These are phyloP conservation scores for Pseudomyrmex cubaensis DNA, from an alignment of 1,140 invertebrate genomes.

Conservation along the genomic window DNA sequence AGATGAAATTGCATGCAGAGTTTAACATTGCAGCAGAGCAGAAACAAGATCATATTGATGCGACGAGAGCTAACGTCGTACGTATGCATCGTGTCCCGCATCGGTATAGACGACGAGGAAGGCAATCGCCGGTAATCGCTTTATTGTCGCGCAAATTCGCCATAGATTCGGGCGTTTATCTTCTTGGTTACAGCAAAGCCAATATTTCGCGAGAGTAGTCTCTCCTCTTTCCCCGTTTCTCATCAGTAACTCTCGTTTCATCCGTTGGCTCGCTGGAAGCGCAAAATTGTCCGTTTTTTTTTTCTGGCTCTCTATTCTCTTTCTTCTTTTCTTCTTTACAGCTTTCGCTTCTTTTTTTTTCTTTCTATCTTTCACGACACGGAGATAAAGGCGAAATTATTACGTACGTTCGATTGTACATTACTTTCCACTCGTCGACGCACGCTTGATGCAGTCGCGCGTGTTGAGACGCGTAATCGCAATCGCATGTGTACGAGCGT, in stretches of 20 bases:
- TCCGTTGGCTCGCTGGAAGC: conserved; percentile 14
- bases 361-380: not conserved
- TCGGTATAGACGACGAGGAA: not conserved
- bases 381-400: conserved; percentile 36
- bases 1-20: not conserved
- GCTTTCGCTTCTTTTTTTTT: not conserved
- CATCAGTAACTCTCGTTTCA: not conserved
- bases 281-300: conserved; percentile 29
- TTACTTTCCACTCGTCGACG: conserved; percentile 9
- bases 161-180: conserved; percentile 37
- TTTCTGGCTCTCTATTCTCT: not conserved
- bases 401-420: conserved; percentile 13
- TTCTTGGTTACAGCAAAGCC: conserved; percentile 22
- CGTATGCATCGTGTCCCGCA: not conserved
- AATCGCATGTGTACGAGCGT: not conserved
- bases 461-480: not conserved
- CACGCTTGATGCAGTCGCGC: not conserved
- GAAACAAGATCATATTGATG: conserved; percentile 13
- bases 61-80: not conserved
- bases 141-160: conserved; percentile 53
- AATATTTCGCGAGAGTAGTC: conserved; percentile 3
- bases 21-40: not conserved
- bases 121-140: conserved; percentile 40
- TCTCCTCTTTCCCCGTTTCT: conserved; percentile 30
- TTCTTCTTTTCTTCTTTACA: not conserved